Evolutionary conservation across 1,140 invertebrate genomes (phyloP).

Genomic region (Macrotrachela quadricornifera): DNA sequence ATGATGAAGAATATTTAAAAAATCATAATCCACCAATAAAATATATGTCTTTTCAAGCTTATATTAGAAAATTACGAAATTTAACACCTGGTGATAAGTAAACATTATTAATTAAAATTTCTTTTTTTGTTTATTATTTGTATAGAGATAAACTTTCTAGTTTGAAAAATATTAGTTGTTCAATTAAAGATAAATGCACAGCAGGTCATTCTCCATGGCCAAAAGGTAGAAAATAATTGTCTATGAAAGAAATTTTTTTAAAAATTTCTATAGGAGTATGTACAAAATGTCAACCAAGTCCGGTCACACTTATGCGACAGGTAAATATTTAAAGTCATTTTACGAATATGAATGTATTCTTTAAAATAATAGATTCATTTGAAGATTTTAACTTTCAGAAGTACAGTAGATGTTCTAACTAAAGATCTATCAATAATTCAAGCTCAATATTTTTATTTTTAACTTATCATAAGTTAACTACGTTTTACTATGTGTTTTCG

Average conservation of each 20-base stretch:
- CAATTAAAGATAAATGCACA: constrained; percentile 67
- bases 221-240: constrained; percentile 41
- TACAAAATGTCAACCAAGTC: constrained; percentile 91
- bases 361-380: too few species aligned
- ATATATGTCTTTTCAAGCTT: constrained; percentile 90
- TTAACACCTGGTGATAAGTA: background rate
- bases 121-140: constrained; percentile 8
- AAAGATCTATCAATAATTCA: too few species aligned
- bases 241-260: too few species aligned
- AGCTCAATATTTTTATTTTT: too few species aligned
- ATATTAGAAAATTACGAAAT: constrained; percentile 74
- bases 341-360: too few species aligned
- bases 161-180: constrained; percentile 74
- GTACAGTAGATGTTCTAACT: too few species aligned
- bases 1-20: constrained; percentile 73
- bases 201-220: constrained; percentile 85
- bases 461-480: too few species aligned
- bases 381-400: too few species aligned
- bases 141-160: constrained; percentile 43
- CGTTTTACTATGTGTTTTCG: too few species aligned
- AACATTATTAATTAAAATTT: constrained; percentile 7
- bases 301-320: constrained; percentile 76
- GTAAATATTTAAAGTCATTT: too few species aligned
- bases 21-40: constrained; percentile 61
- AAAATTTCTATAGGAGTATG: constrained; percentile 38